Evolutionary conservation across 2,888 invertebrate species (phyloP).

Genomic region (Chesias legatella): DNA sequence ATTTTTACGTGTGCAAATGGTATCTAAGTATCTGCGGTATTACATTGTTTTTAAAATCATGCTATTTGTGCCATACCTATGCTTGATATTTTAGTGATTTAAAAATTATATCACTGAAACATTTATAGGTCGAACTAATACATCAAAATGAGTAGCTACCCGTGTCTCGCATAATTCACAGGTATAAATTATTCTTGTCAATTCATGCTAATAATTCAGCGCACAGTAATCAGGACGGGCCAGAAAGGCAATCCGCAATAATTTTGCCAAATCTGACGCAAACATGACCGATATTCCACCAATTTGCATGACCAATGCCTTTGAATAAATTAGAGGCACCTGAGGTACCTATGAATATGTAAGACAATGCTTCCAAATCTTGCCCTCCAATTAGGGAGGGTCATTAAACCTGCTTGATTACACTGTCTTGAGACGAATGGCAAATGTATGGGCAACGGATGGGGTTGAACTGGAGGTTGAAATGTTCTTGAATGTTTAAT

Average conservation of each 20-base stretch:
- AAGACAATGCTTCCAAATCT: slow-evolving; percentile 78
- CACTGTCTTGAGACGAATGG: slow-evolving; percentile 51
- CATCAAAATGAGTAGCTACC: background rate
- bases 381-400: slow-evolving; percentile 72
- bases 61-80: too few species aligned
- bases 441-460: slow-evolving; percentile 35
- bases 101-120: too few species aligned
- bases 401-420: slow-evolving; percentile 72
- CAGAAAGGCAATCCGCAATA: slow-evolving; percentile 67
- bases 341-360: slow-evolving; percentile 77
- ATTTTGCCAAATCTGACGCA: slow-evolving; percentile 76
- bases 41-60: too few species aligned
- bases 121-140: background rate
- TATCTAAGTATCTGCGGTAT: too few species aligned
- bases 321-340: slow-evolving; percentile 75
- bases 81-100: too few species aligned
- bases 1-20: too few species aligned
- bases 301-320: slow-evolving; percentile 77
- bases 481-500: slow-evolving; percentile 9
- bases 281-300: slow-evolving; percentile 78
- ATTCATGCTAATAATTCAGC: slow-evolving; percentile 40
- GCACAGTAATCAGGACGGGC: slow-evolving; percentile 37
- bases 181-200: slow-evolving; percentile 23
- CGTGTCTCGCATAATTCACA: slow-evolving; percentile 20
- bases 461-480: background rate